A percentile compares a stretch with the other conserved stretches of the same genome.
Evolutionary conservation across 2,113 vertebrate species (phyloP).

Genomic region (Benitochromis conjunctus): DNA sequence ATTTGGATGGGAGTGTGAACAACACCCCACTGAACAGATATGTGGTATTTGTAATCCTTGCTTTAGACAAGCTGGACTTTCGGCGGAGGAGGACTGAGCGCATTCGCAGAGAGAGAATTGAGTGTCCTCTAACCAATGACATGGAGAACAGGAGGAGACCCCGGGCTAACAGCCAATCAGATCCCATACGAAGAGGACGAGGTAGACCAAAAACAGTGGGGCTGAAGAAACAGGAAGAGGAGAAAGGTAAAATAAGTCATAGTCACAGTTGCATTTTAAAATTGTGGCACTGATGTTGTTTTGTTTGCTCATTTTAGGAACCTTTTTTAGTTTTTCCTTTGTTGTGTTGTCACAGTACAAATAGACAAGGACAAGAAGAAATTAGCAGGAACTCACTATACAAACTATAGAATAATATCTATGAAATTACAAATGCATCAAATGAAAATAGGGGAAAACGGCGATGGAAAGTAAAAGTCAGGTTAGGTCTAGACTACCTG

Average conservation of each 20-base stretch:
- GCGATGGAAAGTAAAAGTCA: not conserved
- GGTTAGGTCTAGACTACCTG: not conserved
- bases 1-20: not conserved
- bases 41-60: not conserved
- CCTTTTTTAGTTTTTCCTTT: not conserved
- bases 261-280: accelerated
- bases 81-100: conserved; percentile 93
- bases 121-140: conserved; percentile 83
- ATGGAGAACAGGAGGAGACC: conserved; percentile 90
- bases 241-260: conserved; percentile 81
- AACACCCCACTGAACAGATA: not conserved
- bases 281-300: not conserved
- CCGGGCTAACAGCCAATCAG: conserved; percentile 91
- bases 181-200: conserved; percentile 88
- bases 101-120: conserved; percentile 87
- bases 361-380: not conserved
- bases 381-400: not conserved
- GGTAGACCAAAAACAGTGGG: conserved; percentile 90
- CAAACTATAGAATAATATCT: not conserved
- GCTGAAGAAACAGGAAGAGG: conserved; percentile 92
- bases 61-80: conserved; percentile 86
- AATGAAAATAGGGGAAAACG: not conserved
- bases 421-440: not conserved
- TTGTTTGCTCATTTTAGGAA: not conserved
- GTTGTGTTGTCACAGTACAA: accelerated